Conservation (phyloP, 2,888 invertebrate species). For the Drosophila aldrichi region DNA sequence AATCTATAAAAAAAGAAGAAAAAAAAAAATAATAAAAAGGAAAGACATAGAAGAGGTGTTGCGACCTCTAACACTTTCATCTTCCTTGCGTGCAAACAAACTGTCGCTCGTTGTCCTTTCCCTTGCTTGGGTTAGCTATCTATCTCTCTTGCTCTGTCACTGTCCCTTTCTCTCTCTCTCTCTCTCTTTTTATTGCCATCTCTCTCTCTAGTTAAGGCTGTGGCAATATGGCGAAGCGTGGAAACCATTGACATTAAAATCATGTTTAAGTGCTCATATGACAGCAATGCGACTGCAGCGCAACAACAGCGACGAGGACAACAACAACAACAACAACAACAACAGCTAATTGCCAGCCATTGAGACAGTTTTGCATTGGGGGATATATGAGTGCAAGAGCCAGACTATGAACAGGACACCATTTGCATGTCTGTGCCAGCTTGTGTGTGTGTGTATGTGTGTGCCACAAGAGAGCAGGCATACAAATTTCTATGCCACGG, state of each 20-base stretch:
- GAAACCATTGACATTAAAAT: constrained; percentile 83
- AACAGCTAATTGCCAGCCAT: constrained; percentile 70
- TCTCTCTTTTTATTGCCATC: background rate
- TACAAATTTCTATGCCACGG: constrained; percentile 37
- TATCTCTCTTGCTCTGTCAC: background rate
- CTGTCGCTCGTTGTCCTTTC: constrained; percentile 38
- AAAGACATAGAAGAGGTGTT: constrained; percentile 37
- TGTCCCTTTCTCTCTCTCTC: background rate
- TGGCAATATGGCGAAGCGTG: constrained; percentile 43
- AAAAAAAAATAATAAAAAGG: constrained; percentile 5
- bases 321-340: constrained; percentile 24
- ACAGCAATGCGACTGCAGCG: constrained; percentile 65
- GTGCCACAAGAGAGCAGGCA: constrained; percentile 33
- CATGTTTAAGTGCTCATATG: constrained; percentile 81
- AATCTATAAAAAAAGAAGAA: constrained; percentile 50
- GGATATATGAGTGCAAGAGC: constrained; percentile 27
- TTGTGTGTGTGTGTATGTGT: constrained; percentile 8
- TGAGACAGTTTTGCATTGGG: constrained; percentile 61
- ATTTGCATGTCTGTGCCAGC: constrained; percentile 45
- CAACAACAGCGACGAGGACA: constrained; percentile 23
- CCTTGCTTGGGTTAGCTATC: background rate
- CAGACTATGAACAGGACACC: constrained; percentile 56
- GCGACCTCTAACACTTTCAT: constrained; percentile 76
- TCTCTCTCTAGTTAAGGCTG: constrained; percentile 17
- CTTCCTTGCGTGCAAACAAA: constrained; percentile 66